Base-by-base conservation (phyloP, 2,113 vertebrate species). In the Ammodytes dubius region DNA sequence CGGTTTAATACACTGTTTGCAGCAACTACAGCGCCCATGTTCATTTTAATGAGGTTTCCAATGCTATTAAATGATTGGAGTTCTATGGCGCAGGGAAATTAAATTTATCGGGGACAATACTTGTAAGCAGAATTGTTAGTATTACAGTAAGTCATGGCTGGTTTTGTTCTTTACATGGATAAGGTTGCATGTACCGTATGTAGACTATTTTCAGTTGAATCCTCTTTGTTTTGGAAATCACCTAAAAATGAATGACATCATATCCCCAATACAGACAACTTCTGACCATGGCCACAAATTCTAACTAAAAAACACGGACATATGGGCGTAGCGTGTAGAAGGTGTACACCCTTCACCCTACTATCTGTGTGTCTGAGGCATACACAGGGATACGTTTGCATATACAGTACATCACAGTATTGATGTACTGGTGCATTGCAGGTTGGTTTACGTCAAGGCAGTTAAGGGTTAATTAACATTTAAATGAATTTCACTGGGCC, bases 401-500 rank as follows among this genome's bases (percentile, higher is more conserved):
- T 54, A 17, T 19, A 52, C 35, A 79, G 54, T 8, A 10, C 63
- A 10, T 64, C 3, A 14, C 12, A 46, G 64, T 35, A 42, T 85
- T 79, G 19, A 69, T 59, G 40, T 17, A 8, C 9, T 70, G 45
- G n/a, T 66, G 74, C 64, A 63, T 27, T 71, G 77, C 78, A 80
- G 75, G 40, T 43, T 64, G 47, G 68, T 74, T 83, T 68, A 74
- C 54, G 76, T 66, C 52, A 43, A 57, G 56, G 43, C 65, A 45
- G 19, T 63, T 72, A 70, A 52, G 79, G 49, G 27, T 81, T 70
- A 79, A 84, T 72, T 68, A 82, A 78, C 46, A 67, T 39, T 39
- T 79, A 83, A 9, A 59, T 42, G 19, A 68, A 85, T 78, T 76
- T 74, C 49, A 84, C 61, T 15, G 39, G 54, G 47, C 8, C 19